Conservation (phyloP, 1,140 invertebrate genomes). For the Adelges cooleyi region DNA sequence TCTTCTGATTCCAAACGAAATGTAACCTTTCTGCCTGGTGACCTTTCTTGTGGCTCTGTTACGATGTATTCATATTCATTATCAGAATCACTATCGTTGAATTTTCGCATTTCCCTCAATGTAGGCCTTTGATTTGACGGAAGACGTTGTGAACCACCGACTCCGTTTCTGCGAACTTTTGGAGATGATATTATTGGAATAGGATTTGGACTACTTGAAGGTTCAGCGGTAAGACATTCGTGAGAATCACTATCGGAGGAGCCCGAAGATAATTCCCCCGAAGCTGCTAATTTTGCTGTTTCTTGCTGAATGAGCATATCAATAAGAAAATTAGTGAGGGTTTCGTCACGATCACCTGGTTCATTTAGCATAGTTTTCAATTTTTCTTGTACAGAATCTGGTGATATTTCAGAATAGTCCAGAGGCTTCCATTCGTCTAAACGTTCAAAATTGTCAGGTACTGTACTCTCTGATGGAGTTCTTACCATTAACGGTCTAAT, state of each 20-base stretch:
- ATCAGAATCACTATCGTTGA: constrained; percentile 13
- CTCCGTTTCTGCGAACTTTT: constrained; percentile 30
- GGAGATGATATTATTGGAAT: constrained; percentile 17
- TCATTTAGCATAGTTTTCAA: constrained; percentile 19
- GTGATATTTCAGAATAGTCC: constrained; percentile 19
- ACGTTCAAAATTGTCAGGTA: constrained; percentile 16
- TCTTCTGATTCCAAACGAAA: constrained; percentile 29
- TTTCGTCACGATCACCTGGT: constrained; percentile 30
- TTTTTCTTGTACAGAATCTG: constrained; percentile 23
- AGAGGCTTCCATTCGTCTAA: constrained; percentile 17
- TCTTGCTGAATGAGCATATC: constrained; percentile 34
- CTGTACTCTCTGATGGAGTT: constrained; percentile 21
- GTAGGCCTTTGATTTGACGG: constrained; percentile 31
- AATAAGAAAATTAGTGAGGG: constrained; percentile 31
- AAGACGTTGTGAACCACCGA: constrained; percentile 33
- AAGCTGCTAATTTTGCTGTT: constrained; percentile 30
- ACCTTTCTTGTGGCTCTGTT: constrained; percentile 17
- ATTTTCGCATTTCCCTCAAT: constrained; percentile 28
- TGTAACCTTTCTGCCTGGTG: constrained; percentile 13
- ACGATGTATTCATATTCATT: constrained; percentile 19
- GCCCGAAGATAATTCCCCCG: constrained; percentile 14
- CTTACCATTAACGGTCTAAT: constrained; percentile 18
- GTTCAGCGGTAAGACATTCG: neutral
- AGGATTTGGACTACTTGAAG: neutral
- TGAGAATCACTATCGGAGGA: constrained; percentile 25